Evolutionary conservation across 2,797 vertebrate genomes (phyloP).

Genomic region (Merluccius polli): DNA sequence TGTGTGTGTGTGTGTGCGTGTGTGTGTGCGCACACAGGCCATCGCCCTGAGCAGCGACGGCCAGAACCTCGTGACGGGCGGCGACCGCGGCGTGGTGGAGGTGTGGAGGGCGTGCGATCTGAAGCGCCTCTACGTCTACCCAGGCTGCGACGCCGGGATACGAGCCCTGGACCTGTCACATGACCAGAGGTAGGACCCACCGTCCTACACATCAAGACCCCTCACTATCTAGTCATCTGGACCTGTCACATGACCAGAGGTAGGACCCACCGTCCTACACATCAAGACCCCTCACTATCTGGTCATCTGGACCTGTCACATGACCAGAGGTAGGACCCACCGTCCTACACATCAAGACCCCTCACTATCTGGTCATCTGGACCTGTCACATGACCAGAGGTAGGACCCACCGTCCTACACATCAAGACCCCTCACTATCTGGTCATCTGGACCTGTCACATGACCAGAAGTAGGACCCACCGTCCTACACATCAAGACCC

Average conservation of each 20-base stretch:
- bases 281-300: not conserved
- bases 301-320: slow-evolving; percentile 99
- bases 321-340: slow-evolving; percentile 86
- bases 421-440: not conserved
- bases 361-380: slow-evolving; percentile 76
- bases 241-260: slow-evolving; percentile 98
- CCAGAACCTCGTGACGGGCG: slow-evolving; percentile 95
- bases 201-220: not conserved
- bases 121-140: slow-evolving; percentile 96
- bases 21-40: slow-evolving; percentile 68
- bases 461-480: too few species aligned
- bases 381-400: slow-evolving; percentile 98
- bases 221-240: slow-evolving; percentile 76
- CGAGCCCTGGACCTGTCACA: slow-evolving; percentile 97
- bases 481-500: too few species aligned
- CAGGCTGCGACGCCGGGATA: slow-evolving; percentile 94
- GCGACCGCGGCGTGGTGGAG: slow-evolving; percentile 94
- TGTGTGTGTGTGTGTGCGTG: not conserved
- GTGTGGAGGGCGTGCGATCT: slow-evolving; percentile 99
- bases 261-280: slow-evolving; percentile 47
- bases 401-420: slow-evolving; percentile 47
- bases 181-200: slow-evolving; percentile 86
- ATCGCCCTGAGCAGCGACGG: slow-evolving; percentile 95
- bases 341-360: not conserved
- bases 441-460: too few species aligned